phyloP scores from a whole-genome alignment of 2,797 vertebrate species.

The Epinephelus malabaricus region DNA sequence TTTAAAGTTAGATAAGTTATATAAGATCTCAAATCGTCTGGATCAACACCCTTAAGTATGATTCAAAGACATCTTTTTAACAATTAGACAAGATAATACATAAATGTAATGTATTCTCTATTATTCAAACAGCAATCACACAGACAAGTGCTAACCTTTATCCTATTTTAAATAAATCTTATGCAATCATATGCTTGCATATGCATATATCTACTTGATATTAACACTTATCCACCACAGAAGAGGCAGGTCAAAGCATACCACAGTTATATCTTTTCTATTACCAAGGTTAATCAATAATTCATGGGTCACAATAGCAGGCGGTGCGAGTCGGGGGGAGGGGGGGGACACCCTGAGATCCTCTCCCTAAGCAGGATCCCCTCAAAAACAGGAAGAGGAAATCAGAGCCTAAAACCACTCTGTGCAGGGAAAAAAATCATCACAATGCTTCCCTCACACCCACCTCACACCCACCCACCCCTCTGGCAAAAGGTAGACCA shows the following conservation, averaged over 20 bases:
- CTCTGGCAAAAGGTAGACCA: conserved; percentile 43
- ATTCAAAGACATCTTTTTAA: conserved; percentile 11
- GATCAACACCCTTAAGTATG: background rate
- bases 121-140: conserved; percentile 32
- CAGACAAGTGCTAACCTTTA: conserved; percentile 30
- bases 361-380: conserved; percentile 66
- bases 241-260: conserved; percentile 79
- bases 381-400: conserved; percentile 80
- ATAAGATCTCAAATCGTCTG: background rate
- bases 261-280: conserved; percentile 86
- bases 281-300: conserved; percentile 88
- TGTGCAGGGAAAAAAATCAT: conserved; percentile 29
- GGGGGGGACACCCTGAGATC: conserved; percentile 66
- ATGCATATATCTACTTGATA: conserved; percentile 77
- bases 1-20: conserved; percentile 5
- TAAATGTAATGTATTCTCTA: conserved; percentile 5
- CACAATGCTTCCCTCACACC: conserved; percentile 34
- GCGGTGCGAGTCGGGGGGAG: conserved; percentile 54
- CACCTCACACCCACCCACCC: conserved; percentile 25
- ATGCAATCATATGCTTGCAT: conserved; percentile 61
- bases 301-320: conserved; percentile 87
- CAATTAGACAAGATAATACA: conserved; percentile 14
- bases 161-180: conserved; percentile 53
- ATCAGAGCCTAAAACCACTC: conserved; percentile 73
- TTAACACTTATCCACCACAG: conserved; percentile 73